Evolutionary conservation across 2,113 vertebrate genomes (phyloP).

Genomic region (Nyctereutes procyonoides): DNA sequence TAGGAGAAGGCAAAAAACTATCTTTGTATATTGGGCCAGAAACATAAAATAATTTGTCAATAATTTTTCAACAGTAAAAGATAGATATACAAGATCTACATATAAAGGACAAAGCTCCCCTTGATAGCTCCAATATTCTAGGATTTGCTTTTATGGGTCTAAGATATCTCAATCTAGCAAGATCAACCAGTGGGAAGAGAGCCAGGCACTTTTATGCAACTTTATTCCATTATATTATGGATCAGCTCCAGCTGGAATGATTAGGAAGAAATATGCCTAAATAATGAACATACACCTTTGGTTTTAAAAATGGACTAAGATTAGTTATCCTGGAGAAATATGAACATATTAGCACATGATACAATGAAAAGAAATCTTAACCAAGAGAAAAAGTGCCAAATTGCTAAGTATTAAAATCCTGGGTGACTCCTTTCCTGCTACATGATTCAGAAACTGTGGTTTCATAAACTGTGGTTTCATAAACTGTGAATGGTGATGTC

Average conservation of each 20-base stretch:
- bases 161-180: background rate
- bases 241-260: constrained; percentile 60
- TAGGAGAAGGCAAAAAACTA: background rate
- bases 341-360: background rate
- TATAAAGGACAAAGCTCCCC: background rate
- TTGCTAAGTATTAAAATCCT: background rate
- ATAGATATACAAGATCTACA: background rate
- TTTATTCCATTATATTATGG: constrained; percentile 61
- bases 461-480: constrained; percentile 6
- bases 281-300: constrained; percentile 66
- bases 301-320: constrained; percentile 25
- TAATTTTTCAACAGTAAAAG: background rate
- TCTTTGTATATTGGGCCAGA: background rate
- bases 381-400: background rate
- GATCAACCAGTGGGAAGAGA: background rate
- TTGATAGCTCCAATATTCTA: background rate
- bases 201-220: constrained; percentile 48
- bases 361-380: background rate
- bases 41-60: background rate
- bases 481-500: background rate
- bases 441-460: background rate
- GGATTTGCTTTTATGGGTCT: background rate
- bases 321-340: constrained; percentile 5
- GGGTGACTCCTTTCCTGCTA: background rate
- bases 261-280: constrained; percentile 63